Evolutionary conservation across 2,888 invertebrate genomes (phyloP).

Genomic region (Omphaloscelis lunosa): DNA sequence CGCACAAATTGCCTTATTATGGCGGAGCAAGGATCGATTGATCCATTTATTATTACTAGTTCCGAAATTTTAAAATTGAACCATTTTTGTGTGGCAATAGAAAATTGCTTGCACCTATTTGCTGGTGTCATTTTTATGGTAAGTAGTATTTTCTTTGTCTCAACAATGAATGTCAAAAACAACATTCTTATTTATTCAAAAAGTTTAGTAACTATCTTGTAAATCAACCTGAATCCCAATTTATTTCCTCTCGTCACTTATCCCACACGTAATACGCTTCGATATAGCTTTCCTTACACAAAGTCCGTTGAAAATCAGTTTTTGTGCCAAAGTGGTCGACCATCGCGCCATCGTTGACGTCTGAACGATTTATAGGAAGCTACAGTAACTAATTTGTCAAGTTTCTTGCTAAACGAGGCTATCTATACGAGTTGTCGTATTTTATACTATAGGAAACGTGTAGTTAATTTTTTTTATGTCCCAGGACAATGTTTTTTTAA

Average conservation of each 20-base stretch:
- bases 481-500: background rate
- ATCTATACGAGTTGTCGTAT: slow-evolving; percentile 39
- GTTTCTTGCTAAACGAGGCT: slow-evolving; percentile 53
- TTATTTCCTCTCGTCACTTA: slow-evolving; percentile 18
- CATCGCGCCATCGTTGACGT: slow-evolving; percentile 63
- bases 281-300: slow-evolving; percentile 57
- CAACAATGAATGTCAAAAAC: background rate
- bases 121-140: no score
- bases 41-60: background rate
- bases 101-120: background rate
- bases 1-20: no score
- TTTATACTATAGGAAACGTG: slow-evolving; percentile 25
- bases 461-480: background rate
- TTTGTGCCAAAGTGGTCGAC: slow-evolving; percentile 69
- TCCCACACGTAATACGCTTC: slow-evolving; percentile 37
- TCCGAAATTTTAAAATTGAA: background rate
- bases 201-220: background rate
- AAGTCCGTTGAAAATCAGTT: slow-evolving; percentile 64
- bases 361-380: slow-evolving; percentile 68
- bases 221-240: background rate
- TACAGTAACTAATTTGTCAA: slow-evolving; percentile 64
- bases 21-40: no score
- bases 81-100: background rate
- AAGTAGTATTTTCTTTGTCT: background rate
- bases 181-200: background rate